Evolutionary conservation across 2,113 vertebrate species (phyloP), one percentile per base, ranked within the genome.

Genomic region (Laterallus jamaicensis): DNA sequence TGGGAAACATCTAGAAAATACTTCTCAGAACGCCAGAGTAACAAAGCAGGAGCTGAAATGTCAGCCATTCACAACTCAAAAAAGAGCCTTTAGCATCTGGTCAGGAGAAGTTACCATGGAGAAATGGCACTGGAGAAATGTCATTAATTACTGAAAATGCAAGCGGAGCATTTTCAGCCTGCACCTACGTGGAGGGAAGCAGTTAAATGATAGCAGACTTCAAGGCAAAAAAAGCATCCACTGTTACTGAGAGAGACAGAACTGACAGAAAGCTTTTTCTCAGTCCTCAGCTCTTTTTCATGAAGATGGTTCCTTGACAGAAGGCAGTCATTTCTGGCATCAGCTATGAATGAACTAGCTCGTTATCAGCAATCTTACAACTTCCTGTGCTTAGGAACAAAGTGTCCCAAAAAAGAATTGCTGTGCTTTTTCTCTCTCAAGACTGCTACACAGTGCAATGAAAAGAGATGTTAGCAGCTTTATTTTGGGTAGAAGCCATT

Each of bases 371-470:
- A 78, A 87, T 94, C 97, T 97, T 96, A 97, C 77, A 94, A 88
- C 88, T 97, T 96, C 95, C 95, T 95, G 85, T 49, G 39, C 91
- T 96, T 82, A 92, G 63, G 91, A 97, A 96, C 69, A 97, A 96
- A 97, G 44, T 22, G 42, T 54, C 56, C 90, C 86, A 54, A 82
- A 96, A 93, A 83, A 79, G 44, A 94, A 92, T 66, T 93, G 69
- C 83, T 71, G 52, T 12, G 62, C 97, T 83, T 73, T 54, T 86
- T 76, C 59, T 84, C 59, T 89, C 78, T 96, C 83, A 39, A 47
- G 78, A 93, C 49, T 59, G 75, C 75, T 52, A 77, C 17, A 15
- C 15, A 86, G 78, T 54, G 87, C 47, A 77, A 18, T 2, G 0
- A 76, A 60, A 44, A 76, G 82, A 91, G 35, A 93, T 80, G 47